Conservation (phyloP, 2,113 vertebrate genomes). For the Fregetta grallaria region DNA sequence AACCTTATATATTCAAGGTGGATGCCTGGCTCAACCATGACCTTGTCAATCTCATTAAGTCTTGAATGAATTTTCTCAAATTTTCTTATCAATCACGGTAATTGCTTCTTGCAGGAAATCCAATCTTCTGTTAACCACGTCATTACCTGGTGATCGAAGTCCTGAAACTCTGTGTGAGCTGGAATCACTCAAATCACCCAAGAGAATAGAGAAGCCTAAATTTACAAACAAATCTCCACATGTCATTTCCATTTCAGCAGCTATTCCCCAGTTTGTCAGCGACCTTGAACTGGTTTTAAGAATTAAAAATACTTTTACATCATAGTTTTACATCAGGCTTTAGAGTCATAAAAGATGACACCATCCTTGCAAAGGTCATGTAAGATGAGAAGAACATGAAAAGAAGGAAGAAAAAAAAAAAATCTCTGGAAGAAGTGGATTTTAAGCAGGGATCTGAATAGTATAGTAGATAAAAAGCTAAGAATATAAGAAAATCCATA, state of each 20-base stretch:
- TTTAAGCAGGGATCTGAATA: not conserved
- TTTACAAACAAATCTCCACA: constrained; percentile 7
- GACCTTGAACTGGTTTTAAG: not conserved
- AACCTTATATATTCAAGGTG: constrained; percentile 42
- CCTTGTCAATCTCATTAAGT: constrained; percentile 60
- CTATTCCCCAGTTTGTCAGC: not conserved
- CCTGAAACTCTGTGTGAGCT: constrained; percentile 5
- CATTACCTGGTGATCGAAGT: constrained; percentile 49
- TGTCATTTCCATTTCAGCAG: constrained; percentile 14
- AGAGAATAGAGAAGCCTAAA: constrained; percentile 8
- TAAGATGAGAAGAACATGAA: not conserved
- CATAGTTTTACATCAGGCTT: not conserved
- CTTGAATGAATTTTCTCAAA: constrained; percentile 45
- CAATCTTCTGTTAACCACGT: constrained; percentile 59
- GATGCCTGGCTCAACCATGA: constrained; percentile 19
- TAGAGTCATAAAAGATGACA: not conserved
- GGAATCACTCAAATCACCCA: constrained; percentile 34
- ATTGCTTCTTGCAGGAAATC: constrained; percentile 58
- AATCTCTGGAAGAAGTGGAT: not conserved
- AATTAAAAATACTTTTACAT: not conserved
- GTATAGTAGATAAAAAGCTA: not conserved
- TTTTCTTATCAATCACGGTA: constrained; percentile 66
- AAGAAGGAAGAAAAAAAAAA: not conserved
- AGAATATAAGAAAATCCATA: not conserved
- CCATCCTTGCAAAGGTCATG: not conserved